phyloP scores from a whole-genome alignment of 2,888 invertebrate species.

The Drosophila maculinotata region DNA sequence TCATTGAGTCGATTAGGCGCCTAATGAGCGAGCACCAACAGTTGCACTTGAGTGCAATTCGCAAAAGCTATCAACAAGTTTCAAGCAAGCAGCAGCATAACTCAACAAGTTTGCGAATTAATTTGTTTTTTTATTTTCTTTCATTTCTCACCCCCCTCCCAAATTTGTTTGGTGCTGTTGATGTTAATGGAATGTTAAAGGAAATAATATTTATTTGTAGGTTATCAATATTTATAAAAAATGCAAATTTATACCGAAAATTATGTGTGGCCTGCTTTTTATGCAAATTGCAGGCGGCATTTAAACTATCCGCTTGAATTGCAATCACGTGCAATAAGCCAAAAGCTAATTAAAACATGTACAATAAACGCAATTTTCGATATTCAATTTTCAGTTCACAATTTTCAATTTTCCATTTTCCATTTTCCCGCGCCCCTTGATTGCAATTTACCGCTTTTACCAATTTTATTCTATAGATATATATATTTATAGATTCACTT shows the following conservation, averaged over 20 bases:
- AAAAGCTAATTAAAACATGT: constrained; percentile 59
- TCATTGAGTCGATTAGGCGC: constrained; percentile 64
- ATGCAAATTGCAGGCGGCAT: constrained; percentile 17
- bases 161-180: neutral
- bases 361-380: constrained; percentile 59
- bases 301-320: constrained; percentile 17
- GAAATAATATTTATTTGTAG: no score
- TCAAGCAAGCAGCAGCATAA: constrained; percentile 18
- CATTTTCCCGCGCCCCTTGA: neutral
- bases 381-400: no score
- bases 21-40: constrained; percentile 65
- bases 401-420: no score
- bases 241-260: no score
- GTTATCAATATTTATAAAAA: no score
- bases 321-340: constrained; percentile 34
- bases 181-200: constrained; percentile 2
- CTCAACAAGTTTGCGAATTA: constrained; percentile 37
- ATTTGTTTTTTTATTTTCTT: constrained; percentile 5
- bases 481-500: constrained; percentile 7
- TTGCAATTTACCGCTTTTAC: constrained; percentile 52
- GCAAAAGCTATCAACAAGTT: constrained; percentile 40
- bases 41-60: constrained; percentile 57
- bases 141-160: constrained; percentile 18
- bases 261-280: constrained; percentile 2
- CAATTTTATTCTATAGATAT: constrained; percentile 43